Percentiles rank a stretch among this genome's conserved stretches.
Evolutionary conservation across 92 coral and sea anemone species (phyloP).

Genomic region (Siderastrea siderea): DNA sequence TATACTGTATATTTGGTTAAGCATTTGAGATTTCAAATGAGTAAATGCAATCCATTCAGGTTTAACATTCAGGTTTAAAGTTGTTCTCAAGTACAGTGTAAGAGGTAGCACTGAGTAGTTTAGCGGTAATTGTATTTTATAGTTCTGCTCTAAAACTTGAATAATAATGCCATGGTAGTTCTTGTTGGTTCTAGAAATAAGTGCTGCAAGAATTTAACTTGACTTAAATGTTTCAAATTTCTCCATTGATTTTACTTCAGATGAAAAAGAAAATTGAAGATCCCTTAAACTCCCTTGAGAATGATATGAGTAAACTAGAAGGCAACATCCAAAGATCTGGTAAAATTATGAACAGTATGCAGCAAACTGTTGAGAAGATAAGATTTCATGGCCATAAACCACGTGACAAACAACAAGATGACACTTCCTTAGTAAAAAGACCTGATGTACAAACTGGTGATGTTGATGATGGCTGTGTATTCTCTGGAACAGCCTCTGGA

Average conservation of each 20-base stretch:
- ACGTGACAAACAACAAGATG: background rate
- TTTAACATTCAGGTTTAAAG: no score
- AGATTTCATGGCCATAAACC: conserved; percentile 27
- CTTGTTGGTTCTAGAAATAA: no score
- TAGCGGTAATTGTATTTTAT: no score
- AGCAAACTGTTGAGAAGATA: conserved; percentile 63
- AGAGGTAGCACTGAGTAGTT: no score
- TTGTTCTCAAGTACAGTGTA: no score
- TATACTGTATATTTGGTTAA: no score
- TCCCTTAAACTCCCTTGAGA: conserved; percentile 87
- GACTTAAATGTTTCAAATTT: background rate
- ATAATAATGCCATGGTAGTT: no score
- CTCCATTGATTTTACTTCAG: conserved; percentile 25
- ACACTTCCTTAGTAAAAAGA: background rate
- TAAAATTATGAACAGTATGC: conserved; percentile 85
- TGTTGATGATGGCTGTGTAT: conserved; percentile 89
- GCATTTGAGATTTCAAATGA: no score
- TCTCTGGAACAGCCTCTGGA: conserved; percentile 88
- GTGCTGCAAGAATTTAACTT: no score
- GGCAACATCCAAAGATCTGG: conserved; percentile 85
- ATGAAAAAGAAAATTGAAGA: conserved; percentile 73
- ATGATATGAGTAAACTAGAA: conserved; percentile 85
- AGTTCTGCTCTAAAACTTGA: no score
- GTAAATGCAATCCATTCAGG: no score
- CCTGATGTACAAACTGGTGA: conserved; percentile 7